These are phyloP conservation scores for Idaea biselata DNA, from an alignment of 2,888 invertebrate species.

Conservation along the genomic window DNA sequence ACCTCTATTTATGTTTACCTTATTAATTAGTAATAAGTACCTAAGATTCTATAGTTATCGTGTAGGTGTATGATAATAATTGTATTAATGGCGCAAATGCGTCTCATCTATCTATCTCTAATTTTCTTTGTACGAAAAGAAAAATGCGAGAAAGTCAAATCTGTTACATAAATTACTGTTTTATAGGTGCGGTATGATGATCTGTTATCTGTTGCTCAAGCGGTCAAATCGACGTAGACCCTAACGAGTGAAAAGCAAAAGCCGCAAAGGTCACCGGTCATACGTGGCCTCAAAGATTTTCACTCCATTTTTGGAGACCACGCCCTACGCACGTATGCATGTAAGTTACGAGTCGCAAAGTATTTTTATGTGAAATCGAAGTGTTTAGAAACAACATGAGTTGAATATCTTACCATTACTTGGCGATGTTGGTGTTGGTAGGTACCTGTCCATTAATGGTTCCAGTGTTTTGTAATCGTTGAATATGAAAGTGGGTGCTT, in stretches of 20 bases:
- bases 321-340: conserved; percentile 33
- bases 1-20: too few species aligned
- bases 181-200: background rate
- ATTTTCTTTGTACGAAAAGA: too few species aligned
- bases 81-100: too few species aligned
- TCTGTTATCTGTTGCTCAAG: background rate
- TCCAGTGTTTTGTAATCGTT: background rate
- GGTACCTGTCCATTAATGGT: background rate
- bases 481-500: background rate
- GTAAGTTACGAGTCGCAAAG: background rate
- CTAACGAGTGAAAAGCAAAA: conserved; percentile 13
- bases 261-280: conserved; percentile 44
- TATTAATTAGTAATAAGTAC: too few species aligned
- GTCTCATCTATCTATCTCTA: too few species aligned
- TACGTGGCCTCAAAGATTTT: conserved; percentile 52
- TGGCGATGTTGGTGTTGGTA: background rate
- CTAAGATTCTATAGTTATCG: too few species aligned
- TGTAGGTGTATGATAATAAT: too few species aligned
- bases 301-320: conserved; percentile 61
- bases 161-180: background rate
- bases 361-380: background rate
- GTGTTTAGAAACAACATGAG: background rate
- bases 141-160: background rate
- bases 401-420: background rate
- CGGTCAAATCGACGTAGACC: background rate